Evolutionary conservation across 1,140 invertebrate species (phyloP), one percentile per base, ranked within the genome.

Genomic region (Aculops lycopersici): DNA sequence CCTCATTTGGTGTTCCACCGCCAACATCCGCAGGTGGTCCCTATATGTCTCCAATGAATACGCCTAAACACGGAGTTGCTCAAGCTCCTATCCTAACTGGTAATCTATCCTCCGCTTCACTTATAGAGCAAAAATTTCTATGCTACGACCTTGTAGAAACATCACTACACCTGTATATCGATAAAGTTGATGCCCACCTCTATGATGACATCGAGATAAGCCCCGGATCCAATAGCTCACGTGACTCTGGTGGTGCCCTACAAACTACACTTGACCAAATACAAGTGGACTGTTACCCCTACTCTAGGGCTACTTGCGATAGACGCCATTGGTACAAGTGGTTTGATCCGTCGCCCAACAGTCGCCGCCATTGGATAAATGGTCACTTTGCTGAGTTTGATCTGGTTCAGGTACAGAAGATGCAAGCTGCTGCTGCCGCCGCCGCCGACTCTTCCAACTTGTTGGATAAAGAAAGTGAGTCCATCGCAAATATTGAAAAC

Each of bases 241-340:
- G 44, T 5, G 63, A 76, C 46, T 81, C 76, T 1, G 84, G 84
- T 16, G 86, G 80, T 3, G 80, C 84, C n/a, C 59, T 95, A 42
- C 86, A 94, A 61, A 71, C 95, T 31, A 74, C 74, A 3, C 55
- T 97, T 17, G 64, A 53, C 19, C 60, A 72, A 53, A 72, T 95
- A 53, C 72, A 83, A 55, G 60, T 94, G 8, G 88, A 95, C 58
- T 78, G 83, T 53, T 97, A 95, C 62, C 88, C 88, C 0, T 94
- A 88, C 62, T 81, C 92, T 57, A 67, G 81, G 50, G 80, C 83
- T 51, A 39, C 45, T 57, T 69, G 71, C 8, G 74, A 75, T 55
- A 63, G 80, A 46, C 69, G 72, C 47, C 75, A 81, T 56, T 95
- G 83, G 84, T 66, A 72, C 36, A 53, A 53, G 39, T 65, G 56